Evolutionary conservation across 2,888 invertebrate genomes (phyloP), one percentile per base, ranked within the genome.

Genomic region (Lochmaea crataegi): DNA sequence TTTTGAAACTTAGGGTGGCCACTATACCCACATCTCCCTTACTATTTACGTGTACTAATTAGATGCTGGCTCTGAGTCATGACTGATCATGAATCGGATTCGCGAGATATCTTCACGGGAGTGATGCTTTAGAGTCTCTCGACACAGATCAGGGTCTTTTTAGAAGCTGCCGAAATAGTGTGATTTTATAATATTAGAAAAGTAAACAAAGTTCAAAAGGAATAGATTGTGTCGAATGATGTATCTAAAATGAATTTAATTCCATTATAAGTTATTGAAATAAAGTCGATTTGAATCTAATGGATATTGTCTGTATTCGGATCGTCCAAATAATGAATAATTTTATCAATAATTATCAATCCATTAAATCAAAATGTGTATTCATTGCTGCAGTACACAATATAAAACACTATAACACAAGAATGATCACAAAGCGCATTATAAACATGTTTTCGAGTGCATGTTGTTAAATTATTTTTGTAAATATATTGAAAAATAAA

Each of bases 341-440:
- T 48, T 48, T 48, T n/a, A 48, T 48, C 9, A 48, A n/a, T n/a
- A 48, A 48, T 48, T 48, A 48, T 48, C n/a, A 48, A 48, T 48
- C 6, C 6, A 48, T 48, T n/a, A 48, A 48, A 48, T 48, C 48
- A n/a, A 48, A 48, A 48, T n/a, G 14, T 48, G 14, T 7, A 48
- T 48, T 48, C 48, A 48, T 5, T 48, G 48, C 14, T n/a, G 48
- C n/a, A 48, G n/a, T n/a, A n/a, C 48, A 48, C 48, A 48, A 48
- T 48, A n/a, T 48, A n/a, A 48, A 48, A 48, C n/a, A 5, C n/a
- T 48, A n/a, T n/a, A 48, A 48, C 48, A 48, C 48, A 14, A 48
- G 48, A n/a, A 48, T 48, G n/a, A 48, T n/a, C 14, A 48, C 48
- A 48, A 48, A 48, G 4, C n/a, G n/a, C 48, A 14, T 48, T n/a